Base-by-base conservation (phyloP, 2,113 vertebrate species). In the Serilophus lunatus region DNA sequence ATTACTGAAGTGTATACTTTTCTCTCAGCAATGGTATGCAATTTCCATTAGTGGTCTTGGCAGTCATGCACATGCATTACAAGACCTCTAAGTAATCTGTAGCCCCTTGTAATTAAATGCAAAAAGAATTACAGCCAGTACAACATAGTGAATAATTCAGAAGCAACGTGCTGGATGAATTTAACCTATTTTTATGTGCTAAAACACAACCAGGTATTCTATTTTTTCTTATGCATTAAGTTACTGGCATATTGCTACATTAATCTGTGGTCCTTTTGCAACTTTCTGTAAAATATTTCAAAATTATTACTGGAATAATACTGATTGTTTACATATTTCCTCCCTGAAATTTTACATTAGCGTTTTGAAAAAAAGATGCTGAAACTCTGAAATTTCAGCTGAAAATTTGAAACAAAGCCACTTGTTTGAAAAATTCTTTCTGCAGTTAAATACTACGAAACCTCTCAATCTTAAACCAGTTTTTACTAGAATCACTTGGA, bases 1-100 rank as follows among this genome's bases (percentile, higher is more conserved):
- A 92, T 97, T 96, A 91, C 79, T 80, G 93, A 97, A 97, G 90
- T 97, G 86, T 69, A 87, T 90, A 51, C 50, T 96, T 95, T 72
- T 85, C 91, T 93, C 82, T 93, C 76, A 93, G 26, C 96, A 63
- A 91, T 59, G 89, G 66, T 75, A 95, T 96, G 82, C 60, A 95
- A 75, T 95, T 97, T 95, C 75, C 82, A 93, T 95, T 91, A 89
- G 91, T 96, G 90, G 75, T 95, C 95, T 95, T 96, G 86, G 85
- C 60, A 98, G 47, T 75, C 92, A 82, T 91, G 92, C 77, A 92
- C 72, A 93, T 72, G 36, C 59, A 88, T 97, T 95, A 93, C 81
- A 96, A 96, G 95, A 94, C 94, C 59, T 90, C 89, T 94, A 92
- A 95, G 96, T 92, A 96, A 97, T 87, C 79, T 82, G 56, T 68